Evolutionary conservation across 2,888 invertebrate genomes (phyloP).

Genomic region (Pandemis cinnamomeana): DNA sequence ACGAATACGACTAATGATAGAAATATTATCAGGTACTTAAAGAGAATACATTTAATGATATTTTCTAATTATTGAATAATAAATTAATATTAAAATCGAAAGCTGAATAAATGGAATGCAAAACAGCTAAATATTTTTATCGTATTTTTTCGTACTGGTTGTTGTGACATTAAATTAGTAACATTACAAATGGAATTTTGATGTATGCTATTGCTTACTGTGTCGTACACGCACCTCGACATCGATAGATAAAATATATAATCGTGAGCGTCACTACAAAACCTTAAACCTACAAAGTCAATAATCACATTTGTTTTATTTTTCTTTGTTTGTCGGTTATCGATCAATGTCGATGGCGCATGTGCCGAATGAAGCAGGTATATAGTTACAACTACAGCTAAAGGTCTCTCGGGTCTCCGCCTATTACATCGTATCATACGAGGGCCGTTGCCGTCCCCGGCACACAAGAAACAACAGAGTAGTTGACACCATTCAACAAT

Average conservation of each 20-base stretch:
- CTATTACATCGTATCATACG: no score
- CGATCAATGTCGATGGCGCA: constrained; percentile 14
- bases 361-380: not conserved
- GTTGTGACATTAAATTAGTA: not conserved
- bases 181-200: constrained; percentile 14
- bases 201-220: not conserved
- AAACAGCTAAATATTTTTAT: constrained; percentile 11
- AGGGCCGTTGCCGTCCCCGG: no score
- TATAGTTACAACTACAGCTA: constrained; percentile 21
- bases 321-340: constrained; percentile 23
- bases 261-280: constrained; percentile 22
- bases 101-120: constrained; percentile 35
- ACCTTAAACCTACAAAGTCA: constrained; percentile 38
- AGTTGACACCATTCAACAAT: no score
- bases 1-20: constrained; percentile 27
- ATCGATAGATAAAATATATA: constrained; percentile 14
- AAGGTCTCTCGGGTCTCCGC: not conserved
- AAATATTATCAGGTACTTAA: constrained; percentile 39
- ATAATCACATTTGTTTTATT: constrained; percentile 36
- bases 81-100: constrained; percentile 23
- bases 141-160: constrained; percentile 3
- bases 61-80: constrained; percentile 25
- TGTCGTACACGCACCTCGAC: constrained; percentile 7
- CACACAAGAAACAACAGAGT: no score
- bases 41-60: constrained; percentile 26